Evolutionary conservation across 1,140 invertebrate species (phyloP).

Genomic region (Trichonephila clavata): DNA sequence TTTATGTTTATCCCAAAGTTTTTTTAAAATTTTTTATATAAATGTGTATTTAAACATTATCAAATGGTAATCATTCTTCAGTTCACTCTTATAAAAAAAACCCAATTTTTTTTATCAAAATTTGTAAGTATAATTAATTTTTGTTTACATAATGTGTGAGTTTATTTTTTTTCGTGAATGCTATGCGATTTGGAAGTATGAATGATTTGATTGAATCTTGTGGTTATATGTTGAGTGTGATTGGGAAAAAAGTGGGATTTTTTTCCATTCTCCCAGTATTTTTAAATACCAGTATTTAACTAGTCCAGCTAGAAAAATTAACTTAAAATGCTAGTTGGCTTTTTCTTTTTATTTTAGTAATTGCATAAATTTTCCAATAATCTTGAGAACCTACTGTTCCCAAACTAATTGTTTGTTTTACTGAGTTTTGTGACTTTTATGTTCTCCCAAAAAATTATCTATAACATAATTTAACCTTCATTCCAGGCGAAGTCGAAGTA

Average conservation of each 20-base stretch:
- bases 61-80: constrained; percentile 25
- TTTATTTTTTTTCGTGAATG: not conserved
- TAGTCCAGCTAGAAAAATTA: too few relatives aligned
- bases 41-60: not conserved
- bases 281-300: not conserved
- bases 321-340: not conserved
- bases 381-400: constrained; percentile 66
- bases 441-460: not conserved
- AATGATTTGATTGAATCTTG: not conserved
- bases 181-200: not conserved
- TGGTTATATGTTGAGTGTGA: not conserved
- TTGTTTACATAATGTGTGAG: not conserved
- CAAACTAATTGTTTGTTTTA: constrained; percentile 20
- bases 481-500: constrained; percentile 48
- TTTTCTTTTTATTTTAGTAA: not conserved
- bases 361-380: not conserved
- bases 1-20: too few relatives aligned
- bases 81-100: not conserved
- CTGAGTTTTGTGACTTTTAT: not conserved
- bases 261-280: not conserved
- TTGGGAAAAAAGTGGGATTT: not conserved
- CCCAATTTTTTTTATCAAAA: not conserved
- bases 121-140: constrained; percentile 3
- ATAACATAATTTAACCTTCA: not conserved
- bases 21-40: too few relatives aligned